Evolutionary conservation across 2,797 vertebrate genomes (phyloP).

Genomic region (Thalassophryne amazonica): DNA sequence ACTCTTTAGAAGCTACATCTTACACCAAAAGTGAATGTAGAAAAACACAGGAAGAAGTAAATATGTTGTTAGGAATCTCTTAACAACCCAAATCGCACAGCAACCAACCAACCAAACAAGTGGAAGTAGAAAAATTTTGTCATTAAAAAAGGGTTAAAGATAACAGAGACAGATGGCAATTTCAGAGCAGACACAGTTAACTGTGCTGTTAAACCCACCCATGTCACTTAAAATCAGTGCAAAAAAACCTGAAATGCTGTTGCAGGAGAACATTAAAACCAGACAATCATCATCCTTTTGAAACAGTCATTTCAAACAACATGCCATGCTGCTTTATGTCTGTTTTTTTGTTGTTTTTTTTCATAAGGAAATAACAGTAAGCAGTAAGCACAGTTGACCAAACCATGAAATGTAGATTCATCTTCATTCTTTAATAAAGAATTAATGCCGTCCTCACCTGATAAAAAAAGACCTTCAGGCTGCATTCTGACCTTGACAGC

Average conservation of each 20-base stretch:
- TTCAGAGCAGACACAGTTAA: conserved; percentile 27
- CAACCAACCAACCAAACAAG: conserved; percentile 33
- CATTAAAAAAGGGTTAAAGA: conserved; percentile 16
- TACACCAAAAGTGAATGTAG: conserved; percentile 3
- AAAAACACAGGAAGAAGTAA: conserved; percentile 3
- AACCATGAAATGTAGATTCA: no score
- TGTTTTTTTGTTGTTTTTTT: no score
- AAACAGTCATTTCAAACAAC: conserved; percentile 39
- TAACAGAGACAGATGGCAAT: conserved; percentile 12
- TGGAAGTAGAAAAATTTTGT: conserved; percentile 23
- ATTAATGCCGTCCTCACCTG: no score
- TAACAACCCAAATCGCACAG: conserved; percentile 31
- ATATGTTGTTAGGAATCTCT: conserved; percentile 10
- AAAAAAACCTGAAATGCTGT: background rate
- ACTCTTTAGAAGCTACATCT: background rate
- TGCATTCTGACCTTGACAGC: no score
- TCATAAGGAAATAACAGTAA: no score
- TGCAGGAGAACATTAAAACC: conserved; percentile 17
- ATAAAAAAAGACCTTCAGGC: no score
- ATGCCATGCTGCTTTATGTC: no score
- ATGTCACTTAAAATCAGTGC: conserved; percentile 10
- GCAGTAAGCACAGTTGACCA: no score
- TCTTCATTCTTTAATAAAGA: no score
- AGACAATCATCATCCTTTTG: conserved; percentile 40
- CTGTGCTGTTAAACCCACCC: conserved; percentile 11